A percentile compares a stretch with the other conserved stretches of the same genome.
Conservation (phyloP, 1,140 invertebrate genomes). For the Nephila pilipes region DNA sequence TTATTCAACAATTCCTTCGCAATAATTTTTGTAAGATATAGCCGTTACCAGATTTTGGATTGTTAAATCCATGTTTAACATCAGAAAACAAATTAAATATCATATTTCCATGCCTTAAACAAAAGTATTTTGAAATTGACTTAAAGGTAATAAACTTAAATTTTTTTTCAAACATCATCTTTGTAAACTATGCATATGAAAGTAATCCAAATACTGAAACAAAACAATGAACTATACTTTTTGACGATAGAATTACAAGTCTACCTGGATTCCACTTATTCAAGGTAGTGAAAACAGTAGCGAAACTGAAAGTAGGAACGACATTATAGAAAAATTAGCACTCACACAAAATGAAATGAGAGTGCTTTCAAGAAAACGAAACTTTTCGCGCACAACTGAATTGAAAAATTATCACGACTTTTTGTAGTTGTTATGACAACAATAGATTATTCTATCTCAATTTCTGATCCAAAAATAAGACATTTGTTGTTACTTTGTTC, state of each 20-base stretch:
- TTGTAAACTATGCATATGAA: too few species aligned
- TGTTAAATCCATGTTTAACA: too few species aligned
- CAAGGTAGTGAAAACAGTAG: neutral
- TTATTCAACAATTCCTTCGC: too few species aligned
- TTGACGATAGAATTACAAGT: neutral
- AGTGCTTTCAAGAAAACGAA: neutral
- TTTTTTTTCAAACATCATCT: too few species aligned
- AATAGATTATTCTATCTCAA: slow-evolving; percentile 18
- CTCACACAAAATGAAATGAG: neutral
- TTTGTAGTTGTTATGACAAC: neutral
- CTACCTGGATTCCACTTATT: neutral
- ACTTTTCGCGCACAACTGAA: neutral
- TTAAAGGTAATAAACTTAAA: too few species aligned
- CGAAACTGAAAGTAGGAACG: neutral
- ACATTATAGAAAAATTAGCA: neutral
- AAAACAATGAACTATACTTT: too few species aligned
- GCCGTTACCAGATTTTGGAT: too few species aligned
- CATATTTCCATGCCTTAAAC: too few species aligned
- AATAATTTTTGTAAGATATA: too few species aligned
- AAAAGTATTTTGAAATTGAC: too few species aligned
- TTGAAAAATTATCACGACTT: neutral
- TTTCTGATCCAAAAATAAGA: slow-evolving; percentile 36
- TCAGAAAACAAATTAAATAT: too few species aligned
- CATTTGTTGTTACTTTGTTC: neutral
- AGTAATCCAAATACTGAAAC: too few species aligned